A percentile compares a stretch with the other conserved stretches of the same genome.
phyloP scores from a whole-genome alignment of 1,140 invertebrate species.

The Eumaeus atala region DNA sequence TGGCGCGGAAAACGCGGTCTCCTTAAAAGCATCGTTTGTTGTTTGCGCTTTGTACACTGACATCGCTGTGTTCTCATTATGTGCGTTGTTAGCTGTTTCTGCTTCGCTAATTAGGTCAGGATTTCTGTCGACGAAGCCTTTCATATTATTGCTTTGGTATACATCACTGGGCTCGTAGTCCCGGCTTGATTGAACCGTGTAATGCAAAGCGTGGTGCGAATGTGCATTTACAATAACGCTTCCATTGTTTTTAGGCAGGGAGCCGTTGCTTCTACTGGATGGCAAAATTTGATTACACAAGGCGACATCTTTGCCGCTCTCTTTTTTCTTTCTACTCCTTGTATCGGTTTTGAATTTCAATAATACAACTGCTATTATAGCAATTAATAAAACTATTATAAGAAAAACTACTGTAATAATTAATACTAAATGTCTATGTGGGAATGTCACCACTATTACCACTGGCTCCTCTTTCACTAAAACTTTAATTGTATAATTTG shows the following conservation, averaged over 20 bases:
- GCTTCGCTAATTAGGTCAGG: slow-evolving; percentile 85
- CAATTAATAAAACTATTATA: slow-evolving; percentile 77
- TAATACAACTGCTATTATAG: slow-evolving; percentile 77
- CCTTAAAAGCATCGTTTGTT: slow-evolving; percentile 53
- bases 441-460: slow-evolving; percentile 78
- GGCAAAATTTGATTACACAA: slow-evolving; percentile 67
- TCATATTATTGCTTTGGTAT: slow-evolving; percentile 69
- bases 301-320: slow-evolving; percentile 68
- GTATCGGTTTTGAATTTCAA: slow-evolving; percentile 77
- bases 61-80: slow-evolving; percentile 70
- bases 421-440: slow-evolving; percentile 80
- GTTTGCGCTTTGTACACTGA: slow-evolving; percentile 62
- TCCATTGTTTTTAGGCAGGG: slow-evolving; percentile 64
- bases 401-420: slow-evolving; percentile 77
- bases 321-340: slow-evolving; percentile 74
- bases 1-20: slow-evolving; percentile 64
- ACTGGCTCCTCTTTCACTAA: slow-evolving; percentile 82
- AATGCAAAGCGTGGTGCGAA: slow-evolving; percentile 67
- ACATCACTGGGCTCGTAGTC: slow-evolving; percentile 60
- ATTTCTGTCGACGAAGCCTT: slow-evolving; percentile 80
- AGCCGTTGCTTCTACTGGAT: slow-evolving; percentile 54
- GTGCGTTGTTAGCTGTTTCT: slow-evolving; percentile 78
- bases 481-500: slow-evolving; percentile 85
- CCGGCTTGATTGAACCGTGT: slow-evolving; percentile 55
- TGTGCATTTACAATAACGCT: slow-evolving; percentile 66